Conservation (phyloP, 2,888 invertebrate genomes). For the Noctua fimbriata region DNA sequence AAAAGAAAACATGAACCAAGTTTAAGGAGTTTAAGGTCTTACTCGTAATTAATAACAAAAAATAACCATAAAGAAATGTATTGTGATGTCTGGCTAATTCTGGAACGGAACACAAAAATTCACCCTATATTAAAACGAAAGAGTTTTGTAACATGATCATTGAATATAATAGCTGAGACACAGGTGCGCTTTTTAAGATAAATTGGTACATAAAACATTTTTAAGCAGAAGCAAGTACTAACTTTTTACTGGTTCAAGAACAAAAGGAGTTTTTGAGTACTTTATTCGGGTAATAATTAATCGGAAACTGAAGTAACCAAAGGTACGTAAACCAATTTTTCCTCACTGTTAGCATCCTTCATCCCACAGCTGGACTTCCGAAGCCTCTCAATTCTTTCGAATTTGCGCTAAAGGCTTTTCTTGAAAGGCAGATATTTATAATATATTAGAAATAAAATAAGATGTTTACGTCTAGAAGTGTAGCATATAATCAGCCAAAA, state of each 20-base stretch:
- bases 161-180: constrained; percentile 11
- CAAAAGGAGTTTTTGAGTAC: background rate
- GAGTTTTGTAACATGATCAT: constrained; percentile 4
- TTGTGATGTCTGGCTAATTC: background rate
- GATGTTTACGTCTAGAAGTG: background rate
- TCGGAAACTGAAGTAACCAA: background rate
- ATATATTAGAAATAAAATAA: background rate
- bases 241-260: constrained; percentile 5
- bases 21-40: constrained; percentile 5
- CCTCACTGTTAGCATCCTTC: background rate
- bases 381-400: background rate
- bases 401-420: background rate
- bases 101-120: background rate
- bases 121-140: constrained; percentile 3
- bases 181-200: constrained; percentile 25
- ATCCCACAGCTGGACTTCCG: too few relatives aligned
- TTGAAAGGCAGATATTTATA: background rate
- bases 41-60: background rate
- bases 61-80: background rate
- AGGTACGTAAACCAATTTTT: too few relatives aligned
- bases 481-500: background rate
- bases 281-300: constrained; percentile 6
- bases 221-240: constrained; percentile 3
- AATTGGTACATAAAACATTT: constrained; percentile 15
- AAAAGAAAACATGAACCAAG: background rate